Evolutionary conservation across 2,797 vertebrate genomes (phyloP).

Genomic region (Anabas testudineus): DNA sequence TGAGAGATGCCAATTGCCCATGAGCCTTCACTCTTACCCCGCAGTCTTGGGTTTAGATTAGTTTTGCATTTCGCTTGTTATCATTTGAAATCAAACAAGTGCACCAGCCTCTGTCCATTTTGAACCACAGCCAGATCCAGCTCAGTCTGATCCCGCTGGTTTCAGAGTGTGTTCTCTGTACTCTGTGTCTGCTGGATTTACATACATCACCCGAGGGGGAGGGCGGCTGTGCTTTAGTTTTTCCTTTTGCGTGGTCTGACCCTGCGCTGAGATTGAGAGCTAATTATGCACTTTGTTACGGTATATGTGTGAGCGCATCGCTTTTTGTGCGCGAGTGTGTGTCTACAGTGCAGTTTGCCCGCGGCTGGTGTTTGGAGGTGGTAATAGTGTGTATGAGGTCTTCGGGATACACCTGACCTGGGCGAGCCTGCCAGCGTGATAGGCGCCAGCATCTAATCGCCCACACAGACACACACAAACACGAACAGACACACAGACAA

Average conservation of each 20-base stretch:
- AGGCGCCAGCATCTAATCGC: conserved; percentile 63
- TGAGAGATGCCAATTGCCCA: conserved; percentile 51
- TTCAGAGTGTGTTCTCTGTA: conserved; percentile 10
- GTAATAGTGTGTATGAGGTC: conserved; percentile 45
- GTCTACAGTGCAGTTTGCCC: conserved; percentile 36
- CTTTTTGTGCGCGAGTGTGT: conserved; percentile 7
- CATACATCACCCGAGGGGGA: conserved; percentile 30
- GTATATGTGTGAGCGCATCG: conserved; percentile 14
- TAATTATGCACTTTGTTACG: conserved; percentile 53
- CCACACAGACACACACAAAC: conserved; percentile 54
- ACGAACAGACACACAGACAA: conserved; percentile 16
- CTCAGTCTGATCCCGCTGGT: conserved; percentile 54
- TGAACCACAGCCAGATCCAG: conserved; percentile 43
- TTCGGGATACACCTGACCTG: conserved; percentile 65
- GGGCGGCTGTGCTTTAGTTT: not conserved
- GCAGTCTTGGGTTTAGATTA: conserved; percentile 40
- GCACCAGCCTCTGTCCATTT: conserved; percentile 47
- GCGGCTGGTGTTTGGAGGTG: conserved; percentile 53
- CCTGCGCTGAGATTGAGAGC: conserved; percentile 42
- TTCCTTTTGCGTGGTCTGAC: conserved; percentile 35
- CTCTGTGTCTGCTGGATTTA: conserved; percentile 34
- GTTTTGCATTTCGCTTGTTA: conserved; percentile 59
- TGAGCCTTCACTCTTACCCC: conserved; percentile 35
- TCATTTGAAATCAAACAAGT: conserved; percentile 59
- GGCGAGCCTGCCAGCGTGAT: conserved; percentile 60